Conservation (phyloP, 2,888 invertebrate species). For the Idaea dimidiata region DNA sequence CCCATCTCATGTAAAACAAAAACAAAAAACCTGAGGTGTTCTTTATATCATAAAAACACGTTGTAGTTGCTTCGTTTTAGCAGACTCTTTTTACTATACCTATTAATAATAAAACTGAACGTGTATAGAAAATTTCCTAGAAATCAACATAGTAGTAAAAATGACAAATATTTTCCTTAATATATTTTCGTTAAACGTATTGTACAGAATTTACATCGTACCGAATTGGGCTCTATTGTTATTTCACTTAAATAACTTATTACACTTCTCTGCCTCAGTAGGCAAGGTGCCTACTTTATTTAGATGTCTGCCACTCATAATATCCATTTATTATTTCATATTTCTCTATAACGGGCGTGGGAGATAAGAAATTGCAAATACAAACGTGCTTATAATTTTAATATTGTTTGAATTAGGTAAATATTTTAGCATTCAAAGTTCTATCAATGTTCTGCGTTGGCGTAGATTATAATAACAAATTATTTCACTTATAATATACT, state of each 20-base stretch:
- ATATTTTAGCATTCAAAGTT: background rate
- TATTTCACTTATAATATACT: background rate
- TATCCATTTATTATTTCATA: background rate
- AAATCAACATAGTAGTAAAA: no score
- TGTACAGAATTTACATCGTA: no score
- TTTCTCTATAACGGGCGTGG: background rate
- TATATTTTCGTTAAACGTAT: no score
- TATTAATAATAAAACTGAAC: no score
- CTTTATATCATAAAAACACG: no score
- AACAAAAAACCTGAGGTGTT: no score
- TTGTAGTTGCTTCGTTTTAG: no score
- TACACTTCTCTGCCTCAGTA: background rate
- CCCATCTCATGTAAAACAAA: no score
- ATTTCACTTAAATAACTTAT: background rate
- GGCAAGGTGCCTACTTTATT: background rate
- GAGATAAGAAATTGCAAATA: background rate
- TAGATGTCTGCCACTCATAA: background rate
- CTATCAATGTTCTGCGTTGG: background rate
- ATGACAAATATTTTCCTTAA: no score
- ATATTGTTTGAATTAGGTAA: background rate
- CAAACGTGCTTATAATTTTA: background rate
- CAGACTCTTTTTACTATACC: no score
- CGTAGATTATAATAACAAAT: background rate
- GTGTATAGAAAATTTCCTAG: no score
- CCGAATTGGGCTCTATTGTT: background rate